These are phyloP conservation scores for Mandrillus leucophaeus DNA, from an alignment of 2,113 vertebrate genomes.

Conservation along the genomic window DNA sequence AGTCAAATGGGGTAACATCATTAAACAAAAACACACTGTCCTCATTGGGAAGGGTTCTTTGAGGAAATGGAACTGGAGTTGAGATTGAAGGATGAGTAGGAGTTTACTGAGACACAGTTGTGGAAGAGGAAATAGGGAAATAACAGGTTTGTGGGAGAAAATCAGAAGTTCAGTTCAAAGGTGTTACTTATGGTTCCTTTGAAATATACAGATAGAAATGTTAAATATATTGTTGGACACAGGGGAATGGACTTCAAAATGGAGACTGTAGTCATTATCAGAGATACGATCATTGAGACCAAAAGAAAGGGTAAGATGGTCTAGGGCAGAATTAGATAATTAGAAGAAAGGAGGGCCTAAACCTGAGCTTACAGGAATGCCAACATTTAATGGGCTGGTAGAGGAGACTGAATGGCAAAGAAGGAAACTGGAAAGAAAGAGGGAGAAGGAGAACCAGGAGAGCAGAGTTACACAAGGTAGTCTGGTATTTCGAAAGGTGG, in stretches of 20 bases:
- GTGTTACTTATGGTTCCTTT: not conserved
- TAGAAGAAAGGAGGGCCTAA: not conserved
- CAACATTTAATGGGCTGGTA: not conserved
- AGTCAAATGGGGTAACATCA: not conserved
- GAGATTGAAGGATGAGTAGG: not conserved
- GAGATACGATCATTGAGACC: not conserved
- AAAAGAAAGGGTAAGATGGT: not conserved
- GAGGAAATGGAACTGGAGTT: not conserved
- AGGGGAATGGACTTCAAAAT: not conserved
- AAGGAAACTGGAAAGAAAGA: not conserved
- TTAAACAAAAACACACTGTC: not conserved
- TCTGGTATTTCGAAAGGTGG: not conserved
- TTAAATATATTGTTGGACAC: not conserved
- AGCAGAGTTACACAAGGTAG: not conserved
- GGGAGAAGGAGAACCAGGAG: not conserved
- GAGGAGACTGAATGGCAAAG: not conserved
- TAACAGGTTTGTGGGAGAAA: not conserved
- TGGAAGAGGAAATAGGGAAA: not conserved
- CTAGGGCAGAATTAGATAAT: not conserved
- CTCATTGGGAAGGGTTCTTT: not conserved
- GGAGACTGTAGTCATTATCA: not conserved
- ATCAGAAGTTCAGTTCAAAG: not conserved
- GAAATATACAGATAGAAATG: not conserved
- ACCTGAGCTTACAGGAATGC: not conserved
- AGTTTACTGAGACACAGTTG: not conserved